Conservation (phyloP, 2,888 invertebrate species). For the Gastracanthus pulcherrimus region DNA sequence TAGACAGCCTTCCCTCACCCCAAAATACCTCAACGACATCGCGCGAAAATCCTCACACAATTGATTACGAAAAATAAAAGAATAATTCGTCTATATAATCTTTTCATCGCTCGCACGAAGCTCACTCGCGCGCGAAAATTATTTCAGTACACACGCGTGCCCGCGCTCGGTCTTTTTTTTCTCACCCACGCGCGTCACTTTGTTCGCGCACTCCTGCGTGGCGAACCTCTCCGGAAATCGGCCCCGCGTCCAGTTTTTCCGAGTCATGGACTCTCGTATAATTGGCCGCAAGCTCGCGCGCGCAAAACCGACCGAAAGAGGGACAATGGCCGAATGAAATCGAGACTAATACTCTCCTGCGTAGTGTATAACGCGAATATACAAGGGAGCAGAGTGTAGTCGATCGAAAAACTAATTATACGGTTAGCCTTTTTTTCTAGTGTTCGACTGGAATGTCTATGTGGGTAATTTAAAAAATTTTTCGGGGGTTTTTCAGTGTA, state of each 20-base stretch:
- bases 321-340: not conserved
- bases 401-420: not conserved
- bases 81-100: too few relatives aligned
- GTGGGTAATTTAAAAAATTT: too few relatives aligned
- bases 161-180: not conserved
- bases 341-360: not conserved
- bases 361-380: not conserved
- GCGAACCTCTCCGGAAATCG: not conserved
- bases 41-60: too few relatives aligned
- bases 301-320: not conserved
- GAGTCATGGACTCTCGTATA: not conserved
- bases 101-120: too few relatives aligned
- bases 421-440: not conserved
- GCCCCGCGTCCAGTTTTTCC: not conserved
- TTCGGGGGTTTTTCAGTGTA: too few relatives aligned
- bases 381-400: not conserved
- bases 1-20: not conserved
- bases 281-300: not conserved
- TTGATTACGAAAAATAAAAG: too few relatives aligned
- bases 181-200: not conserved
- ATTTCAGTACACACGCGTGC: slow-evolving; percentile 25
- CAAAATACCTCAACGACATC: not conserved
- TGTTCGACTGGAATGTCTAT: too few relatives aligned
- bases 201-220: not conserved
- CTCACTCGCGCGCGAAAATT: slow-evolving; percentile 28